These are phyloP conservation scores for Rousettus leschenaultii DNA, from an alignment of 2,113 vertebrate genomes.

Conservation along the genomic window DNA sequence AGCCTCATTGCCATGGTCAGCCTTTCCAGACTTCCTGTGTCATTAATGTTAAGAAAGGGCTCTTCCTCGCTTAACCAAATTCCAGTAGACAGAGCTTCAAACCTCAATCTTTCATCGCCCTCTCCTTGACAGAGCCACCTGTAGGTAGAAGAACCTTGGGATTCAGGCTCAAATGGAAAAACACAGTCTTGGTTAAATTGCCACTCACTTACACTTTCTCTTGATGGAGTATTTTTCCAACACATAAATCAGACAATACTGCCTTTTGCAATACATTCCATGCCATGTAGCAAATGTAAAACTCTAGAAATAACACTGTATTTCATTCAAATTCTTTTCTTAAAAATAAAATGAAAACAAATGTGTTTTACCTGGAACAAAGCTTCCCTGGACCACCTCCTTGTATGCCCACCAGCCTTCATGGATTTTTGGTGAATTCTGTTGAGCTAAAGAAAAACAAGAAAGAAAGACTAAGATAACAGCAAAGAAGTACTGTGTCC, in stretches of 20 bases:
- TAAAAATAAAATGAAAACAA: not conserved
- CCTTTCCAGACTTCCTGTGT: not conserved
- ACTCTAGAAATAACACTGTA: not conserved
- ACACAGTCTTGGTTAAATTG: not conserved
- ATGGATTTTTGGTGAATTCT: slow-evolving; percentile 97
- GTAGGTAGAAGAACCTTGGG: not conserved
- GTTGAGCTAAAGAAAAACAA: slow-evolving; percentile 90
- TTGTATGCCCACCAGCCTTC: slow-evolving; percentile 99
- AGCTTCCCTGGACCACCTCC: slow-evolving; percentile 99
- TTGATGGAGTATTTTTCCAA: not conserved
- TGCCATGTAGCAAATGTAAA: not conserved
- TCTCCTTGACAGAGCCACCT: not conserved
- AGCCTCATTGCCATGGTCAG: not conserved
- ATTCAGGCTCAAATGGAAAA: not conserved
- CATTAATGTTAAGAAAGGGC: not conserved
- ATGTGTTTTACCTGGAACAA: slow-evolving; percentile 94
- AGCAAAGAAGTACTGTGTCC: not conserved
- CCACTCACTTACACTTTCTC: not conserved
- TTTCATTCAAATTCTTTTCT: not conserved
- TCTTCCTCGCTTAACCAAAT: not conserved
- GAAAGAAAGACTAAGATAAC: not conserved
- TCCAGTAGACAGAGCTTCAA: not conserved
- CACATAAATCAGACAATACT: fast-evolving
- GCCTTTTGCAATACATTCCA: not conserved
- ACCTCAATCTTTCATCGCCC: not conserved